Evolutionary conservation across 2,888 invertebrate genomes (phyloP).

Genomic region (Pseudeuparius sepicola): DNA sequence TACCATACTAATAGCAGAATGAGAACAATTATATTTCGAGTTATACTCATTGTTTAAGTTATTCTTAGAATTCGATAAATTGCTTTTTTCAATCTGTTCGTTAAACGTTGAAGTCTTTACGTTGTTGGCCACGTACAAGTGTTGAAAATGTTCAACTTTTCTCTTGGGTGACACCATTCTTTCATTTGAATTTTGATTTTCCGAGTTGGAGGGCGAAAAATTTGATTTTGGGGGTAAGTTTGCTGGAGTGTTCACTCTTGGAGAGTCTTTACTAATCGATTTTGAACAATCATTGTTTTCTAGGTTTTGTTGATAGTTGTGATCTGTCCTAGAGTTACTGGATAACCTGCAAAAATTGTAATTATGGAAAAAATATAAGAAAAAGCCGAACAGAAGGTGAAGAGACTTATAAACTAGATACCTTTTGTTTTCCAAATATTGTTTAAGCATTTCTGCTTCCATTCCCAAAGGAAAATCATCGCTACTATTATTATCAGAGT

Average conservation of each 20-base stretch:
- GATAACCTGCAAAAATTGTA: constrained; percentile 42
- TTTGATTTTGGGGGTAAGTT: constrained; percentile 29
- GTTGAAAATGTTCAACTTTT: constrained; percentile 36
- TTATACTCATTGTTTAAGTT: constrained; percentile 30
- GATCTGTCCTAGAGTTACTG: constrained; percentile 40
- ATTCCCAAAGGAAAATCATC: constrained; percentile 38
- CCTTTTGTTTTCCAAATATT: constrained; percentile 25
- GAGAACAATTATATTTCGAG: constrained; percentile 29
- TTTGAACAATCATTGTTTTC: constrained; percentile 25
- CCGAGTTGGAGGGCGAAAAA: constrained; percentile 24
- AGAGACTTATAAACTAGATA: no score
- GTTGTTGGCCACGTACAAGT: constrained; percentile 37
- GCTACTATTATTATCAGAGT: constrained; percentile 25
- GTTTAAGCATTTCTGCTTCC: constrained; percentile 35
- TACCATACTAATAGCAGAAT: constrained; percentile 39
- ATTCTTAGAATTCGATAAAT: constrained; percentile 28
- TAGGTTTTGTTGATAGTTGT: constrained; percentile 27
- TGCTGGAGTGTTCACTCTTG: constrained; percentile 33
- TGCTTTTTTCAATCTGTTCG: constrained; percentile 34
- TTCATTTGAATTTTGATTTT: constrained; percentile 26
- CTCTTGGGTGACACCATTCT: constrained; percentile 38
- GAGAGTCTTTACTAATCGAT: constrained; percentile 27
- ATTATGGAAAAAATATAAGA: no score
- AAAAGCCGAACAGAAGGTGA: no score
- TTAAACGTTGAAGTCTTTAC: constrained; percentile 37